Percentiles rank a stretch among this genome's conserved stretches.
Conservation (phyloP, 2,888 invertebrate species). For the Tanypteryx hageni region DNA sequence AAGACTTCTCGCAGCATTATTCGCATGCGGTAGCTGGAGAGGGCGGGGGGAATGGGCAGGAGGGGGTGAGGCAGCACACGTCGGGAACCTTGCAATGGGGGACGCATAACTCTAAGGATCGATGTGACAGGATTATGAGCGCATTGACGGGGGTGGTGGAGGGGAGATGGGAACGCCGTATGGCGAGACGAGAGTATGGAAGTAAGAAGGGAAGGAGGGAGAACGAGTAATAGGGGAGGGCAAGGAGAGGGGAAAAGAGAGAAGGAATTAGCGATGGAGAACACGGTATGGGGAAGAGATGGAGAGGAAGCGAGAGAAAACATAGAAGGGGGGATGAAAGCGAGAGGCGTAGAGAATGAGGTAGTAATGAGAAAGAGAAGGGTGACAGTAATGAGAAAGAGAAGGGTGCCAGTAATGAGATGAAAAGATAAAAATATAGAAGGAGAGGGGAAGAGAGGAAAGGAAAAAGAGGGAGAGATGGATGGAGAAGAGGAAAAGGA, state of each 20-base stretch:
- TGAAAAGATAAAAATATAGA: too few species aligned
- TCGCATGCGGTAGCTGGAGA: not conserved
- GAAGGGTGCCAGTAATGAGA: too few species aligned
- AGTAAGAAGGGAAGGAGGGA: not conserved
- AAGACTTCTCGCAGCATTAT: not conserved
- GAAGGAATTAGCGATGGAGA: not conserved
- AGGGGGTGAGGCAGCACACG: too few species aligned
- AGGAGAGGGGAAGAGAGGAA: too few species aligned
- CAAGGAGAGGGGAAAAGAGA: not conserved
- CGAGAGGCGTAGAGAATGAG: not conserved
- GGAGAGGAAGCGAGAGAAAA: not conserved
- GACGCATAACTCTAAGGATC: slow-evolving; percentile 42
- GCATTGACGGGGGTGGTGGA: too few species aligned
- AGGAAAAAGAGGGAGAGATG: too few species aligned
- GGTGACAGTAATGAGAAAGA: too few species aligned
- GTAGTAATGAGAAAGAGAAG: not conserved
- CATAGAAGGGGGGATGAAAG: not conserved
- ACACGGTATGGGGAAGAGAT: not conserved
- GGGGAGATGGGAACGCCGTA: not conserved
- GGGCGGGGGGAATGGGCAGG: not conserved
- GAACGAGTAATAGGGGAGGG: not conserved
- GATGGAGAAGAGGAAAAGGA: too few species aligned
- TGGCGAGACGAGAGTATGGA: not conserved
- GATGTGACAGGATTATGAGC: not conserved
- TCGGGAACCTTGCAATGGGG: not conserved